Evolutionary conservation across 2,797 vertebrate genomes (phyloP).

Genomic region (Tragopan temminckii): DNA sequence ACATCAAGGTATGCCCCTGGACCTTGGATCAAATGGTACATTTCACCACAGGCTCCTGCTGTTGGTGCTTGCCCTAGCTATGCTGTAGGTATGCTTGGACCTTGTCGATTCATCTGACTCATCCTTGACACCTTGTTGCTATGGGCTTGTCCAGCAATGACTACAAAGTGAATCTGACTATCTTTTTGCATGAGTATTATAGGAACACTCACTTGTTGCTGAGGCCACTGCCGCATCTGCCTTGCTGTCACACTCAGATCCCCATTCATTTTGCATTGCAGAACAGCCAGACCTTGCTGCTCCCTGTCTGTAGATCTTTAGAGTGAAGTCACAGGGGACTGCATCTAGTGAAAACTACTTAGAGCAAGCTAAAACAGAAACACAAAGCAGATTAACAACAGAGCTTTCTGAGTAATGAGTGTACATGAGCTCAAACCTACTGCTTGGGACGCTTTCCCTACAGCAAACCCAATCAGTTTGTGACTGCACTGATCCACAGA

Average conservation of each 20-base stretch:
- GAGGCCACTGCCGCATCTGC: accelerated
- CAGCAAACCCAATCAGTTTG: neutral
- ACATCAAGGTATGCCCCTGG: neutral
- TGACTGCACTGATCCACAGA: neutral
- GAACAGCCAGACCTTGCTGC: neutral
- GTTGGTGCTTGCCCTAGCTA: neutral
- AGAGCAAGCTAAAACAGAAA: neutral
- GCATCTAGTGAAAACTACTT: accelerated
- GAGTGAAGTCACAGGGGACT: neutral
- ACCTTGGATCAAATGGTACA: no score
- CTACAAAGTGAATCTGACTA: accelerated
- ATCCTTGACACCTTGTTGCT: neutral
- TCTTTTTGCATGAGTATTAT: neutral
- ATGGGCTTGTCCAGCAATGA: neutral
- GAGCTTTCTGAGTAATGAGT: neutral
- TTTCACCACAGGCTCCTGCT: neutral
- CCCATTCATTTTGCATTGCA: neutral
- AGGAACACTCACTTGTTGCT: neutral
- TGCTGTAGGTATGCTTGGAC: neutral
- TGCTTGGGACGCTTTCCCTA: neutral
- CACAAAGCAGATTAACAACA: neutral
- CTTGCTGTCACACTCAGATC: neutral
- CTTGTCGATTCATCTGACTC: neutral
- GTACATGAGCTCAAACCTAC: neutral
- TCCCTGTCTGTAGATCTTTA: neutral